phyloP scores from a whole-genome alignment of 2,888 invertebrate species.

The Miltochrista miniata region DNA sequence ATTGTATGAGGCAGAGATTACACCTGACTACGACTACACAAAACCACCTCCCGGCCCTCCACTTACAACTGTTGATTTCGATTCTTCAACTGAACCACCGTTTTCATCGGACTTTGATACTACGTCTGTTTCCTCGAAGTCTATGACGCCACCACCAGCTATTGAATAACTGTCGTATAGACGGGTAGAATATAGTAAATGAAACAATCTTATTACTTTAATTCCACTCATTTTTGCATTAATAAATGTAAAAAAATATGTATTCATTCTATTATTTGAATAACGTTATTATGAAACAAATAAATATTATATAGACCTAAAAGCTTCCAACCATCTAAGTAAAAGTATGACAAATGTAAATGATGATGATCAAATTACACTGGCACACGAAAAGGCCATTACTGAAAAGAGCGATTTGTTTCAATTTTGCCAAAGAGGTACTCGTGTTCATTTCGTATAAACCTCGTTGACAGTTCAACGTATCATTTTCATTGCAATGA shows the following conservation, averaged over 20 bases:
- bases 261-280: too few species aligned
- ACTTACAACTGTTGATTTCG: constrained; percentile 1
- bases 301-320: not conserved
- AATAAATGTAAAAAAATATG: too few species aligned
- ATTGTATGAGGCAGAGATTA: constrained; percentile 28
- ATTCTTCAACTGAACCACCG: constrained; percentile 3
- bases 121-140: not conserved
- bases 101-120: not conserved
- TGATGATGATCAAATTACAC: constrained; percentile 54
- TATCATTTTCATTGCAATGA: constrained; percentile 49
- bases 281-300: too few species aligned
- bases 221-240: too few species aligned
- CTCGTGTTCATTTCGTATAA: constrained; percentile 50
- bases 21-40: constrained; percentile 34
- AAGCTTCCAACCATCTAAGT: constrained; percentile 32
- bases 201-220: too few species aligned
- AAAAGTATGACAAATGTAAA: constrained; percentile 47
- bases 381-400: constrained; percentile 67
- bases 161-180: too few species aligned
- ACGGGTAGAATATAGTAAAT: too few species aligned
- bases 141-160: not conserved
- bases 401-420: constrained; percentile 58
- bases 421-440: constrained; percentile 62
- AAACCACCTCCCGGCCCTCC: constrained; percentile 11
- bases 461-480: constrained; percentile 41